Evolutionary conservation across 2,797 vertebrate species (phyloP).

Genomic region (Onychomys leucogaster): DNA sequence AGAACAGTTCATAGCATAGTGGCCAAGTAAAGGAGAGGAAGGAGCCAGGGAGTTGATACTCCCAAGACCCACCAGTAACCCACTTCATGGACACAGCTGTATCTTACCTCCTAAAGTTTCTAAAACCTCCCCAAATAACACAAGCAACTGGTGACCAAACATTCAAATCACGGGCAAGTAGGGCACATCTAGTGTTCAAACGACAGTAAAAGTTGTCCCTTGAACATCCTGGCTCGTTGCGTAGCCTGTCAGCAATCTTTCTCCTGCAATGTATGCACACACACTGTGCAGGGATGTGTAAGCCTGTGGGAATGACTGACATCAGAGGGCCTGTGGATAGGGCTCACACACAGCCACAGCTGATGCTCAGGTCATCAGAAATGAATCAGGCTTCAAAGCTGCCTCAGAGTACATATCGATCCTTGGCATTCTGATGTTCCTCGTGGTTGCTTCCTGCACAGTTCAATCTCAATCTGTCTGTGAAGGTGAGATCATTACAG

Average conservation of each 20-base stretch:
- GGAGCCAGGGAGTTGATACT: background rate
- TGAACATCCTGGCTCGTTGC: background rate
- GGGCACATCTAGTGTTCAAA: background rate
- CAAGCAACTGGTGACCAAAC: background rate
- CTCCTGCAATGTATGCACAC: background rate
- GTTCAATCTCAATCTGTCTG: background rate
- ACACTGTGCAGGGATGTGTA: background rate
- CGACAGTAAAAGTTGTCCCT: background rate
- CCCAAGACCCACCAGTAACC: background rate
- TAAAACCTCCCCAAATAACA: background rate
- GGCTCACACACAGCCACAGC: rapidly evolving
- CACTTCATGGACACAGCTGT: background rate
- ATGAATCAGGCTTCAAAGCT: background rate
- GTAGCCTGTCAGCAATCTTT: background rate
- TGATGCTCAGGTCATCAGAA: background rate
- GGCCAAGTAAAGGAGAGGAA: background rate
- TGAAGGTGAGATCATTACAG: background rate
- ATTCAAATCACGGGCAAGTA: background rate
- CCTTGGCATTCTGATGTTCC: background rate
- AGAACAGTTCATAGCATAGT: rapidly evolving
- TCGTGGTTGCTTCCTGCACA: background rate
- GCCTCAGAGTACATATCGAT: background rate
- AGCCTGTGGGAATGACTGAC: background rate
- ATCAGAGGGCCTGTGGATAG: background rate
- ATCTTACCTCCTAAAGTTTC: background rate